phyloP scores from a whole-genome alignment of 64 coral and sea anemone genomes.

The Pocillopora damicornis region DNA sequence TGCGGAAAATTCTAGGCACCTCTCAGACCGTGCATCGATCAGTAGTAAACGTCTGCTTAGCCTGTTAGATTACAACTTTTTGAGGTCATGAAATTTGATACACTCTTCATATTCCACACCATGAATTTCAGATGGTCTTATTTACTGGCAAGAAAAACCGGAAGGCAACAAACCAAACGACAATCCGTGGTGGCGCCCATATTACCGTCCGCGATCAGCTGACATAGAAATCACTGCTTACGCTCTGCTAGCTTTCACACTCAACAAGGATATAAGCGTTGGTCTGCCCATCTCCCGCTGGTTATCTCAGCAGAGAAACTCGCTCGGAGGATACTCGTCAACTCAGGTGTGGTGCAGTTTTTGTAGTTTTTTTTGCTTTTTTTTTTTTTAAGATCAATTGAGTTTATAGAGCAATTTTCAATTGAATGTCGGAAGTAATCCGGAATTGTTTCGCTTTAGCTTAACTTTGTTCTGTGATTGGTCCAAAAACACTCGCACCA shows the following conservation, averaged over 20 bases:
- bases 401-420: background rate
- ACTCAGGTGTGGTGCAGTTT: conserved; percentile 63
- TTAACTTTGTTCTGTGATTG: no score
- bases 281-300: conserved; percentile 80
- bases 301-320: conserved; percentile 96
- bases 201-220: conserved; percentile 83
- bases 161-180: conserved; percentile 8
- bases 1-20: no score
- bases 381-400: background rate
- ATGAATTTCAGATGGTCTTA: conserved; percentile 59
- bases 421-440: background rate
- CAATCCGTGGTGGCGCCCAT: conserved; percentile 65
- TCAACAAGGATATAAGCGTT: conserved; percentile 42
- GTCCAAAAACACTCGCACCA: no score
- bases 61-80: no score
- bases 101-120: background rate
- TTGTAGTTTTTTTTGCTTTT: background rate
- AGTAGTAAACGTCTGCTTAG: no score
- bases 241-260: conserved; percentile 54
- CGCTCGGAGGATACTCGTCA: conserved; percentile 78
- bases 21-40: no score
- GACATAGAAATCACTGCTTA: conserved; percentile 98
- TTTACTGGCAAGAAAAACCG: conserved; percentile 78
- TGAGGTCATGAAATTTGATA: background rate
- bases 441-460: no score